Percentiles rank a stretch among this genome's conserved stretches.
phyloP scores from a whole-genome alignment of 2,888 invertebrate species.

The Rhabditoides inermis region DNA sequence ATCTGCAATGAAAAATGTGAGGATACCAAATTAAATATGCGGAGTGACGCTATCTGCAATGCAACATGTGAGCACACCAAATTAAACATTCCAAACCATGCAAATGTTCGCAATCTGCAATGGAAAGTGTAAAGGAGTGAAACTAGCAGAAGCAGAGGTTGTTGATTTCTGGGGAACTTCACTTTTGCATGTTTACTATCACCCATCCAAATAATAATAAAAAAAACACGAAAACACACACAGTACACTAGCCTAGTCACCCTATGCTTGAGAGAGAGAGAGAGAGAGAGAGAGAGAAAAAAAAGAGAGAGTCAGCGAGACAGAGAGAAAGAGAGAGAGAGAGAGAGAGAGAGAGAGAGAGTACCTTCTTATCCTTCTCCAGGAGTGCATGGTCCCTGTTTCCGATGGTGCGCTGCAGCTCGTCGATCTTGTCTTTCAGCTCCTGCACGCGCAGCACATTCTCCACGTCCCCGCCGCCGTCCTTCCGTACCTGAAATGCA shows the following conservation, averaged over 20 bases:
- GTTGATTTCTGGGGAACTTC: too few relatives aligned
- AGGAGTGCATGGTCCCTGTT: conserved; percentile 22
- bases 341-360: too few relatives aligned
- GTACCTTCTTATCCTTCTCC: conserved; percentile 33
- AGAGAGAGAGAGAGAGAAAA: too few relatives aligned
- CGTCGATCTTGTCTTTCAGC: conserved; percentile 28
- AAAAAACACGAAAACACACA: neutral
- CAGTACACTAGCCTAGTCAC: neutral
- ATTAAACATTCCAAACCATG: too few relatives aligned
- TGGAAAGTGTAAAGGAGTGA: too few relatives aligned
- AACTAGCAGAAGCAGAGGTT: too few relatives aligned
- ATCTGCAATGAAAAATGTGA: neutral
- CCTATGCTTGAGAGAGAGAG: too few relatives aligned
- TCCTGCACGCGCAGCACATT: conserved; percentile 27
- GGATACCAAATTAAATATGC: too few relatives aligned
- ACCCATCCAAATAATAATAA: neutral
- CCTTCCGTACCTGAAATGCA: conserved; percentile 1
- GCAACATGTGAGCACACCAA: too few relatives aligned
- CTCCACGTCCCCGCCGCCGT: conserved; percentile 4
- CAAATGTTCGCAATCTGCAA: too few relatives aligned
- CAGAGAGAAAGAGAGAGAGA: neutral
- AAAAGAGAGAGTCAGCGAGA: neutral
- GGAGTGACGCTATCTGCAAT: too few relatives aligned
- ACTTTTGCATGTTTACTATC: too few relatives aligned
- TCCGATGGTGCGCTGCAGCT: conserved; percentile 16